phyloP scores from a whole-genome alignment of 1,140 invertebrate species.

The Heliconius himera region DNA sequence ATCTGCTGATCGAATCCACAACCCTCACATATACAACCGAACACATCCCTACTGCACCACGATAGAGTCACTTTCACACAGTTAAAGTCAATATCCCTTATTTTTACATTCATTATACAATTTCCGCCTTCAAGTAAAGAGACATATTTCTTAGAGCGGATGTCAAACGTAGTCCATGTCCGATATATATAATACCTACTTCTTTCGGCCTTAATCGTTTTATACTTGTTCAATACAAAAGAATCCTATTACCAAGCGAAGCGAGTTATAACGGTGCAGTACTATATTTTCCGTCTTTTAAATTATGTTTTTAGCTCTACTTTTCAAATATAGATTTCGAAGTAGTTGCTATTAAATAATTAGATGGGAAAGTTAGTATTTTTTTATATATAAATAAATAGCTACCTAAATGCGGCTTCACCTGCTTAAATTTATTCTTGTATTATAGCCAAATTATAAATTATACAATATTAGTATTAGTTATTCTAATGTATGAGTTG shows the following conservation, averaged over 20 bases:
- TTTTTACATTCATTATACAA: neutral
- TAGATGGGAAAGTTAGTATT: too few relatives aligned
- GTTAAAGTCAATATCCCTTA: neutral
- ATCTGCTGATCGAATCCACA: too few relatives aligned
- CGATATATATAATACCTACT: neutral
- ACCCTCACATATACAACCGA: too few relatives aligned
- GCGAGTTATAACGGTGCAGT: neutral
- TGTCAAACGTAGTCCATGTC: neutral
- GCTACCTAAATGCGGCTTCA: too few relatives aligned
- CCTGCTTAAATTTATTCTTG: too few relatives aligned
- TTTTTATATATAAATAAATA: too few relatives aligned
- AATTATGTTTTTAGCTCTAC: neutral
- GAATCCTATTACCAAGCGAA: neutral
- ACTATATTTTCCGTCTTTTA: neutral
- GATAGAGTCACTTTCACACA: neutral
- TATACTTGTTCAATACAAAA: neutral
- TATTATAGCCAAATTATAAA: too few relatives aligned
- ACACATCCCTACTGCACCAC: neutral
- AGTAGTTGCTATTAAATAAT: too few relatives aligned
- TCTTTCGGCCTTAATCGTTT: neutral
- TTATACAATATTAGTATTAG: too few relatives aligned
- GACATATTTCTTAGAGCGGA: neutral
- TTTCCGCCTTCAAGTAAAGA: neutral
- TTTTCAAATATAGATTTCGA: neutral
- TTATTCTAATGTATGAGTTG: too few relatives aligned